Percentiles rank a stretch among this genome's conserved stretches.
Conservation (phyloP, 2,888 invertebrate species). For the Nymphalis polychloros region DNA sequence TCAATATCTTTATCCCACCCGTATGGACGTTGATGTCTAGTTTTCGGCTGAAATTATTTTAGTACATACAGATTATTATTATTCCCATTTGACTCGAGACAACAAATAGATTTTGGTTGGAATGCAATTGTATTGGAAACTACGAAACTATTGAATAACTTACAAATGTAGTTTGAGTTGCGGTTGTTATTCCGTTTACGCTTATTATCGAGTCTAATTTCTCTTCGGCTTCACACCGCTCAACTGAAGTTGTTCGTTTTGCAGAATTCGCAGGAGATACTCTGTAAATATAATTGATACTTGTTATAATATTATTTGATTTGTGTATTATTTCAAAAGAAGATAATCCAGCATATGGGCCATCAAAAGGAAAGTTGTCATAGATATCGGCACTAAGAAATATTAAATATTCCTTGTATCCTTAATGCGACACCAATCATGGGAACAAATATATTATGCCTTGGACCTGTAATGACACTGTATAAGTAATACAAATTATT, state of each 20-base stretch:
- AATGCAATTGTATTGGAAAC: slow-evolving; percentile 26
- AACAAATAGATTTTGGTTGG: not conserved
- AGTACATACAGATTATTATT: not conserved
- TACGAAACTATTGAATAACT: slow-evolving; percentile 54
- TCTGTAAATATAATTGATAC: slow-evolving; percentile 65
- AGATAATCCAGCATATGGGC: no score
- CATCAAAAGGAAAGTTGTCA: no score
- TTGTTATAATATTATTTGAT: not conserved
- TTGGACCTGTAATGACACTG: no score
- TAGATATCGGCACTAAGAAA: no score
- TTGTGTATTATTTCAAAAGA: no score
- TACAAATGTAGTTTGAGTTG: slow-evolving; percentile 91
- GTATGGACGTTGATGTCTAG: slow-evolving; percentile 87
- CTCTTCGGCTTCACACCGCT: slow-evolving; percentile 67
- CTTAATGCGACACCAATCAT: no score
- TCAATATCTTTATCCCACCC: slow-evolving; percentile 85
- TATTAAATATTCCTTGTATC: no score
- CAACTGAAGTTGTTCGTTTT: slow-evolving; percentile 78
- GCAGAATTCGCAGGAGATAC: slow-evolving; percentile 87
- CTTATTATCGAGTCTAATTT: slow-evolving; percentile 73
- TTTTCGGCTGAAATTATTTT: slow-evolving; percentile 84
- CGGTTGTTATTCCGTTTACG: slow-evolving; percentile 82
- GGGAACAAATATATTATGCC: no score
- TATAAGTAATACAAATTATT: no score
- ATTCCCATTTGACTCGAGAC: not conserved